Base-by-base conservation (phyloP, 2,113 vertebrate species). In the Amia ocellicauda region DNA sequence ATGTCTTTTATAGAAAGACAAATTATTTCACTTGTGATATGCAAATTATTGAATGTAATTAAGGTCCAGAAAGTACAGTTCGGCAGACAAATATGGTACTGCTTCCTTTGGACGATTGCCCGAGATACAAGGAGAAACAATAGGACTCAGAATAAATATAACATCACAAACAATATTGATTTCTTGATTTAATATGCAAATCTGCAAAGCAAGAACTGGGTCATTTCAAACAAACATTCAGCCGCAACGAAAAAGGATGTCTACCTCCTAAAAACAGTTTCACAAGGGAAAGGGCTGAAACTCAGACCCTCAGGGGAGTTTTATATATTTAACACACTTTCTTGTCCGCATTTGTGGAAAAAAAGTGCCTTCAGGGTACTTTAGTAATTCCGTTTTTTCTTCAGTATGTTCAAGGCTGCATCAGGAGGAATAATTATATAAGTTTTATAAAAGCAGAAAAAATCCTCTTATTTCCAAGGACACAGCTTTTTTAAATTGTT, bases 241-340 rank as follows among this genome's bases (percentile, higher is more conserved):
- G n/a, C n/a, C n/a, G n/a, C n/a, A n/a, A n/a, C n/a, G n/a, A n/a
- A n/a, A n/a, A n/a, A n/a, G n/a, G n/a, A n/a, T n/a, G n/a, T n/a
- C n/a, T n/a, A n/a, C n/a, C n/a, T n/a, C n/a, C n/a, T n/a, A n/a
- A n/a, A n/a, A n/a, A n/a, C n/a, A n/a, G n/a, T n/a, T n/a, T n/a
- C n/a, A n/a, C n/a, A n/a, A n/a, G n/a, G n/a, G n/a, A n/a, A 52
- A 20, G 50, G 19, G 10, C 1, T 22, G 50, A 52, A 52, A 52
- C 5, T 52, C 50, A 52, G n/a, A 19, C 19, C 50, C 50, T 52
- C 2, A 52, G 50, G 8, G 22, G 50, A 22, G 50, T 52, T 52
- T 52, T 19, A 52, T 52, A 52, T 52, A 52, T 52, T 52, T 52
- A 52, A 52, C 50, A 22, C 9, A 52, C 50, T 52, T 52, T 52